Percentiles rank a stretch among this genome's conserved stretches.
These are phyloP conservation scores for Pseudobourletiella spinata DNA, from an alignment of 1,140 invertebrate genomes.

Conservation along the genomic window DNA sequence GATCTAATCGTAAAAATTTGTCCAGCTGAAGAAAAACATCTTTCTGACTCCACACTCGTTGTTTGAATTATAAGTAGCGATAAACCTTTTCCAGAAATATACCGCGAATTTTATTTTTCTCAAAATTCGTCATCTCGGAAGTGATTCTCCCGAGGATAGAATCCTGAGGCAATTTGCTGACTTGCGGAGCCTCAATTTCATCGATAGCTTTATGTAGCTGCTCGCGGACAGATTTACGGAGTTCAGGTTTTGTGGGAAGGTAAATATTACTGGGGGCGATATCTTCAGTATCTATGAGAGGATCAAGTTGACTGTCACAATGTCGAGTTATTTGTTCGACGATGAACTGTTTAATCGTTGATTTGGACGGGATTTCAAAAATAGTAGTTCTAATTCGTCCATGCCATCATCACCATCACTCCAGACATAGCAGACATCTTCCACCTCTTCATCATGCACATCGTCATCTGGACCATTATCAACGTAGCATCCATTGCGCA, in stretches of 20 bases:
- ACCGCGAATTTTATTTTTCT: background rate
- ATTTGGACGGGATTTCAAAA: background rate
- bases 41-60: slow-evolving; percentile 12
- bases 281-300: background rate
- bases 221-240: background rate
- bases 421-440: too few species aligned
- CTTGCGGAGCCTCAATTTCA: background rate
- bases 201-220: background rate
- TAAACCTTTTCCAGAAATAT: background rate
- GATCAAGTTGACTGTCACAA: background rate
- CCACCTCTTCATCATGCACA: background rate
- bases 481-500: background rate
- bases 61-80: slow-evolving; percentile 1
- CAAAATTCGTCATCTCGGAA: slow-evolving; percentile 2
- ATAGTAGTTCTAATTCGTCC: background rate
- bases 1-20: slow-evolving; percentile 10
- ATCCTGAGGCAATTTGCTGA: too few species aligned
- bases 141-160: background rate
- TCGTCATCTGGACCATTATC: background rate
- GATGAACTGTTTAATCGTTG: background rate
- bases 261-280: background rate
- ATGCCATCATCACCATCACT: background rate
- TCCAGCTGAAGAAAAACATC: slow-evolving; percentile 10
- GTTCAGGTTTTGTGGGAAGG: too few species aligned
- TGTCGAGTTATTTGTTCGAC: too few species aligned